A percentile compares a stretch with the other conserved stretches of the same genome.
Evolutionary conservation across 2,797 vertebrate species (phyloP).

Genomic region (Darevskia mixta): DNA sequence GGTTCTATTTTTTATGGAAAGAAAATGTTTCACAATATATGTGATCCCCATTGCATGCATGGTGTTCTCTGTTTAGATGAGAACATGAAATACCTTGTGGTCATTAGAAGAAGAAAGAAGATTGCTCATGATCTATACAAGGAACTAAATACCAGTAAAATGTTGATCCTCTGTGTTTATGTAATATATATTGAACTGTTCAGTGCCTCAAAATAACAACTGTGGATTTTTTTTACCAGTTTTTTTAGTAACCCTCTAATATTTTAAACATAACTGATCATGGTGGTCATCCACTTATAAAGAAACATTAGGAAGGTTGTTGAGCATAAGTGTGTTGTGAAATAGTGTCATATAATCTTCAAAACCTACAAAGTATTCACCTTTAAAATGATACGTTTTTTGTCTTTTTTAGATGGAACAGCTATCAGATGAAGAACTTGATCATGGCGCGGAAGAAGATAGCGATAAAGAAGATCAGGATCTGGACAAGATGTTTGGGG

Average conservation of each 20-base stretch:
- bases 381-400: slow-evolving; percentile 13
- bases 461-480: slow-evolving; percentile 99
- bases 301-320: not conserved
- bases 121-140: not conserved
- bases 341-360: not conserved
- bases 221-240: not conserved
- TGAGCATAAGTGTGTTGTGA: not conserved
- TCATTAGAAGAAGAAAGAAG: not conserved
- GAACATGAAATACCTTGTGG: not conserved
- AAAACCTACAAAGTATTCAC: not conserved
- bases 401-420: slow-evolving; percentile 92
- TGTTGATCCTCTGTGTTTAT: not conserved
- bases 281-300: not conserved
- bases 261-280: not conserved
- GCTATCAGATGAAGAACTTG: slow-evolving; percentile 95
- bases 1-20: not conserved
- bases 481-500: slow-evolving; percentile 98
- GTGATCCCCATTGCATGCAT: not conserved
- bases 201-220: not conserved
- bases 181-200: not conserved
- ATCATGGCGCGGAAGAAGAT: slow-evolving; percentile 95
- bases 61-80: not conserved
- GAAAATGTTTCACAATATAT: not conserved
- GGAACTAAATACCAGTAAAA: not conserved
- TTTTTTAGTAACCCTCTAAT: not conserved